phyloP scores from a whole-genome alignment of 2,113 vertebrate species.

The Cephalopterus ornatus region DNA sequence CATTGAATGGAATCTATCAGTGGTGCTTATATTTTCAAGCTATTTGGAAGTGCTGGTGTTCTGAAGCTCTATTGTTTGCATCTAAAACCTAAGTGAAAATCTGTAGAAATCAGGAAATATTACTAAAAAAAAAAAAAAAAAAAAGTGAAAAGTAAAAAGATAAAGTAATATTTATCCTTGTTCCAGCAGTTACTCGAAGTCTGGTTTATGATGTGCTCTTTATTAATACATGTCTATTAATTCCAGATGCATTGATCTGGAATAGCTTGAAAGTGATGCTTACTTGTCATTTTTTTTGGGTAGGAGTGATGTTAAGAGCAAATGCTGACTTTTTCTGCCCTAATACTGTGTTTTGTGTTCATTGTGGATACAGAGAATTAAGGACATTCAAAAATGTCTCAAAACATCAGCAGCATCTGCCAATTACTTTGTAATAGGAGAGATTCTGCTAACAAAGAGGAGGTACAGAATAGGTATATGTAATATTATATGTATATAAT shows the following conservation, averaged over 20 bases:
- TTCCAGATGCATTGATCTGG: neutral
- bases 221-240: neutral
- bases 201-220: neutral
- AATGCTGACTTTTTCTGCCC: neutral
- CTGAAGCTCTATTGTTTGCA: conserved; percentile 29
- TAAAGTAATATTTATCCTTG: neutral
- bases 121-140: neutral
- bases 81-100: neutral
- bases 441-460: neutral
- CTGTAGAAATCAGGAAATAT: neutral
- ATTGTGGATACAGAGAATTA: neutral
- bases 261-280: neutral
- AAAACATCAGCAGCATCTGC: neutral
- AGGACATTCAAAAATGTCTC: neutral
- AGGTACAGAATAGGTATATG: neutral
- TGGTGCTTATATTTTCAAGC: conserved; percentile 47
- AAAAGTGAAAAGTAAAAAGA: neutral
- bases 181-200: neutral
- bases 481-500: too few species aligned
- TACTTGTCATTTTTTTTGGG: neutral
- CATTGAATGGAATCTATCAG: conserved; percentile 53
- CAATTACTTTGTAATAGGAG: neutral
- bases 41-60: conserved; percentile 36
- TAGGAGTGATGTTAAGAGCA: neutral
- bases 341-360: neutral